Evolutionary conservation across 2,888 invertebrate species (phyloP), one percentile per base, ranked within the genome.

Genomic region (Pollenia amentaria): DNA sequence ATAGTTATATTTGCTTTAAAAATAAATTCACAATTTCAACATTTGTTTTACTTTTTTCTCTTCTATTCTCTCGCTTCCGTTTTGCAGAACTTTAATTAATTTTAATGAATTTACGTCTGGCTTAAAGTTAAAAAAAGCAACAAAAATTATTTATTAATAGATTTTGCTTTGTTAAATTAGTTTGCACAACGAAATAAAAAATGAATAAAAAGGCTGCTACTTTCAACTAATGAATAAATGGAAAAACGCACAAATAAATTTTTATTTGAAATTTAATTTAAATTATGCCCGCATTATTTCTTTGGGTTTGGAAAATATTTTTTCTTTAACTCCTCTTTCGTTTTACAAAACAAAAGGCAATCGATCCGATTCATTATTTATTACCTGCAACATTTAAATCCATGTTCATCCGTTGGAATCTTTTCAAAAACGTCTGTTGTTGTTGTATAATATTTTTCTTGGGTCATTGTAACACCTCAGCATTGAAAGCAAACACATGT

Each of bases 31-130:
- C 75, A 73, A 75, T 69, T 78, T 57, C 62, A 76, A 77, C 81
- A 73, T 77, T 85, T 77, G 44, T 55, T 78, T 85, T 67, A 73
- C 21, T 67, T 46, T 72, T 77, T 53, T n/a, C n/a, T n/a, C n/a
- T 77, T 64, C n/a, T 11, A 10, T 40, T 16, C 18, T 44, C 67
- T 72, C 67, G 29, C 3, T 81, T 42, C 44, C n/a, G 42, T 62
- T 42, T 65, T 75, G 67, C 57, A 57, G 72, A 78, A 64, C 76
- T 87, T 84, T 81, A 87, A 84, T 82, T 84, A 84, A 84, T 82
- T 84, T 87, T 84, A 87, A 84, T 84, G 78, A 70, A 84, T 76
- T 84, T 82, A 18, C 60, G 82, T 84, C 82, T 79, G 76, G 83
- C 55, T 57, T 51, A 40, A 70, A 57, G 51, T 62, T 44, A 12